Evolutionary conservation across 2,888 invertebrate genomes (phyloP), one percentile per base, ranked within the genome.

Genomic region (Myathropa florea): DNA sequence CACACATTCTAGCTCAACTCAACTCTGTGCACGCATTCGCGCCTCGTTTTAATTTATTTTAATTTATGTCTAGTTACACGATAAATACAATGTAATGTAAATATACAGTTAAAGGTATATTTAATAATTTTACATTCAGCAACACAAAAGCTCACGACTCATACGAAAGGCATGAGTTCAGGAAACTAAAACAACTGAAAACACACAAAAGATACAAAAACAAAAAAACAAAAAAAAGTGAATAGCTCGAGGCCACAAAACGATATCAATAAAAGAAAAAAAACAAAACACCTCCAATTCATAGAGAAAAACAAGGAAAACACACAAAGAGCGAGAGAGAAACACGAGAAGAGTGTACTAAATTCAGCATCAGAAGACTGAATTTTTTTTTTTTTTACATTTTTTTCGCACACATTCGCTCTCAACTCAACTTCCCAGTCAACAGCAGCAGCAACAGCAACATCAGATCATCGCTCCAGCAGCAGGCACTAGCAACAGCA

Each of bases 1-100:
- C 46, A 46, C 46, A 46, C 46, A 46, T 46, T 46, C 46, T 46
- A 46, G 39, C n/a, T 39, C 39, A 39, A 46, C 18, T 39, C n/a
- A 39, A 4, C 67, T 67, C 84, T 71, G 33, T 61, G 75, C 80
- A 68, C 46, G 46, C 46, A 53, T 67, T 76, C 65, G 76, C 65
- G 76, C 71, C 72, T 81, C 70, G 61, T 82, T 46, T 72, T 84
- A 85, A 81, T 85, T 85, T 81, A 81, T 72, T 81, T 85, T 81
- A 68, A 85, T 81, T 85, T 82, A 76, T 80, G 80, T 63, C 79
- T 83, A 75, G 75, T 75, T 83, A 79, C 73, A 65, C 70, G 67
- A 33, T 67, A 28, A 59, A 53, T 75, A 53, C 26, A 79, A 68
- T 76, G 63, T 85, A 67, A 81, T 55, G 61, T 57, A 77, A 77